Evolutionary conservation across 2,797 vertebrate genomes (phyloP).

Genomic region (Channallabes apus): DNA sequence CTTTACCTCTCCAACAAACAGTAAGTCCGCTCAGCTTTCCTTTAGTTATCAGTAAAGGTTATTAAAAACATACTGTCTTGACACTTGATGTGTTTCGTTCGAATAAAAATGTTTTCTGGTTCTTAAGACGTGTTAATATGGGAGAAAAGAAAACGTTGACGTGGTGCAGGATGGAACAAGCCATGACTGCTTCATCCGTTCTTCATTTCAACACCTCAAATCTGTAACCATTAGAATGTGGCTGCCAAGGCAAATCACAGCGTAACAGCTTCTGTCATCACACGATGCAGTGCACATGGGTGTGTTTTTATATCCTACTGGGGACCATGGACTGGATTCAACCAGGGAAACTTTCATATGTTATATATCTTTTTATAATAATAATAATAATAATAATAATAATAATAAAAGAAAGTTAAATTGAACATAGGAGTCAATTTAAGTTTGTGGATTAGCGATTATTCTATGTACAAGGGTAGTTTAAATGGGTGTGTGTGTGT

Average conservation of each 20-base stretch:
- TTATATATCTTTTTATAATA: background rate
- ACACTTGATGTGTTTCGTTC: no score
- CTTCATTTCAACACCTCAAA: constrained; percentile 3
- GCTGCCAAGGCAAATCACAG: constrained; percentile 8
- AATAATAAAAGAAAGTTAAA: background rate
- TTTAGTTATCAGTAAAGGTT: background rate
- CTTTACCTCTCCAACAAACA: constrained; percentile 82
- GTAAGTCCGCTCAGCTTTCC: constrained; percentile 73
- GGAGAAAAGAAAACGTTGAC: background rate
- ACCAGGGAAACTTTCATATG: background rate
- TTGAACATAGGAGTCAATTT: background rate
- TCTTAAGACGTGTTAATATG: background rate
- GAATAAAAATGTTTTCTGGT: background rate
- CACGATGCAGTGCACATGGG: background rate
- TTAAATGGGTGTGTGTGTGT: background rate
- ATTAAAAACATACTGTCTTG: no score
- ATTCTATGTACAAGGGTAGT: background rate
- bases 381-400: background rate
- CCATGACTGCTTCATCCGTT: background rate
- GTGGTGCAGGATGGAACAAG: constrained; percentile 32
- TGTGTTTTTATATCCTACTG: background rate
- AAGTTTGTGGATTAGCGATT: background rate
- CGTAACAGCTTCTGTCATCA: constrained; percentile 13
- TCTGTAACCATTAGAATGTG: background rate
- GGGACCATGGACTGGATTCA: background rate